Conservation (phyloP, 2,797 vertebrate species). For the Tiaroga cobitis region DNA sequence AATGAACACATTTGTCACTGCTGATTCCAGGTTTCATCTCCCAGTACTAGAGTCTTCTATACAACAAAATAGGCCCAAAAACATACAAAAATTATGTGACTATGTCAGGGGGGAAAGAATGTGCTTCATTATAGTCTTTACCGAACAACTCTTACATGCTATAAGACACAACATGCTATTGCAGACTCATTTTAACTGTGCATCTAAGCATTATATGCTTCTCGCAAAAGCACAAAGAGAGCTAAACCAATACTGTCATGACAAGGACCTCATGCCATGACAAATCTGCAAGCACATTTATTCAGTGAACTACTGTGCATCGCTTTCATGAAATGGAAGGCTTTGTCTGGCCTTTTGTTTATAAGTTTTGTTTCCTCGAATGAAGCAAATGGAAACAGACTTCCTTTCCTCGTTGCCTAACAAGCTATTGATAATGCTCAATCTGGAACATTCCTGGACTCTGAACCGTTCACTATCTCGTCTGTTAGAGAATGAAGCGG, state of each 20-base stretch:
- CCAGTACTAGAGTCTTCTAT: background rate
- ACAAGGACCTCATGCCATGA: background rate
- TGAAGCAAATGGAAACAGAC: constrained; percentile 72
- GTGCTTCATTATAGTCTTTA: background rate
- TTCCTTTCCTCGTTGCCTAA: constrained; percentile 36
- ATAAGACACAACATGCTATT: background rate
- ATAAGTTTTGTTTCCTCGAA: constrained; percentile 47
- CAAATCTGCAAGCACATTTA: background rate
- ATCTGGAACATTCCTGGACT: constrained; percentile 68
- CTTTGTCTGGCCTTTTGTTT: constrained; percentile 16
- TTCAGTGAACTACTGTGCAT: background rate
- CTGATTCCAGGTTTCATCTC: background rate
- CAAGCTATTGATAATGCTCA: constrained; percentile 64
- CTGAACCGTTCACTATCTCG: constrained; percentile 73
- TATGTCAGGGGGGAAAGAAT: background rate
- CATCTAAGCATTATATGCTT: background rate
- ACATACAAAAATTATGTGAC: background rate
- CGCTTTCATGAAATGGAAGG: background rate
- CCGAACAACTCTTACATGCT: background rate
- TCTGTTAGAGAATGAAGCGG: constrained; percentile 71
- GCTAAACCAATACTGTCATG: constrained; percentile 8
- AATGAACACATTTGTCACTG: constrained; percentile 3
- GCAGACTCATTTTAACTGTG: background rate
- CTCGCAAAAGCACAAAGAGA: background rate
- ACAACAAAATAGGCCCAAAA: background rate